Percentiles rank a stretch among this genome's conserved stretches.
Conservation (phyloP, 2,797 vertebrate species). For the Numenius phaeopus region DNA sequence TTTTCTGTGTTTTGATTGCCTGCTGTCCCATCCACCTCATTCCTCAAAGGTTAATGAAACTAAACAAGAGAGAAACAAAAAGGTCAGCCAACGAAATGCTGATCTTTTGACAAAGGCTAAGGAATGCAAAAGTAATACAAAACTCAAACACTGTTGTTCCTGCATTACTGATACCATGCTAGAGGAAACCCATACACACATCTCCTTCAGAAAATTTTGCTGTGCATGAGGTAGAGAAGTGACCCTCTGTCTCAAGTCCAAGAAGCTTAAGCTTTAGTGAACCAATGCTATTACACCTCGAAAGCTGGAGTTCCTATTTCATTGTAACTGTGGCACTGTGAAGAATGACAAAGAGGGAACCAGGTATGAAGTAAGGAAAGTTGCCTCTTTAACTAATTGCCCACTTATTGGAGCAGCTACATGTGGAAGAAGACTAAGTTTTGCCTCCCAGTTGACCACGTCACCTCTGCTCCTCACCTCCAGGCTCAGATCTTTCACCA, state of each 20-base stretch:
- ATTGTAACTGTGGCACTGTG: background rate
- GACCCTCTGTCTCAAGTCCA: background rate
- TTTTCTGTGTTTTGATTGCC: constrained; percentile 17
- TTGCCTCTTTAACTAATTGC: background rate
- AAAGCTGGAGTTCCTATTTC: background rate
- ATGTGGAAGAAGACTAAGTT: background rate
- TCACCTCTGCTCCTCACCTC: background rate
- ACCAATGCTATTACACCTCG: background rate
- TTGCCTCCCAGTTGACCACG: background rate
- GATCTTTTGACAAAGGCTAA: constrained; percentile 5
- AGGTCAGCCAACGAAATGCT: constrained; percentile 4
- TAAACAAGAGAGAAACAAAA: constrained; percentile 36
- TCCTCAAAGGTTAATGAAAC: constrained; percentile 67
- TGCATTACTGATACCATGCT: background rate
- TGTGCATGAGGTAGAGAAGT: background rate
- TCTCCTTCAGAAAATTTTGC: background rate
- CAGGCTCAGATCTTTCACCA: background rate
- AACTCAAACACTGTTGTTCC: background rate
- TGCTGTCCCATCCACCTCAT: background rate
- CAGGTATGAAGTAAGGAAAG: background rate
- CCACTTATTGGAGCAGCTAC: background rate
- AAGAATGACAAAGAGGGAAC: background rate
- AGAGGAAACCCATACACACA: background rate
- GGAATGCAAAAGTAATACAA: background rate
- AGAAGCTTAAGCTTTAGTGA: background rate